These are phyloP conservation scores for Dolichopus griseipennis DNA, from an alignment of 2,888 invertebrate species.

Conservation along the genomic window DNA sequence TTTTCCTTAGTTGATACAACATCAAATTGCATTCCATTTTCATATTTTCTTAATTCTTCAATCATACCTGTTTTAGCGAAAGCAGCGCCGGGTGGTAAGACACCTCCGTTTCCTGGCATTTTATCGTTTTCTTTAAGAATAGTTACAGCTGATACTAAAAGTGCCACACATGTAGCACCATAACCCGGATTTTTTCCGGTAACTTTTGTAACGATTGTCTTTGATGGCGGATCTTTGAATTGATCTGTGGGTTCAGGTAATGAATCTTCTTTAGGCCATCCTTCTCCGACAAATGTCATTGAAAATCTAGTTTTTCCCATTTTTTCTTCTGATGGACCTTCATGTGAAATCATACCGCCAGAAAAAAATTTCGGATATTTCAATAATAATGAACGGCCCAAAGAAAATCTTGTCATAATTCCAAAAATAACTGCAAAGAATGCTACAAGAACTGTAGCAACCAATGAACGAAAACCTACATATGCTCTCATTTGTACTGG, in stretches of 20 bases:
- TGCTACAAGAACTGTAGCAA: conserved; percentile 45
- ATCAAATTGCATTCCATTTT: conserved; percentile 63
- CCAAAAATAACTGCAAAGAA: conserved; percentile 54
- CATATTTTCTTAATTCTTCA: conserved; percentile 55
- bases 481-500: conserved; percentile 76
- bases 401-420: conserved; percentile 52
- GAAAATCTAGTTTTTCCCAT: conserved; percentile 55
- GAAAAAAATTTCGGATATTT: conserved; percentile 65
- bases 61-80: conserved; percentile 74
- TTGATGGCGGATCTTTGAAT: conserved; percentile 50
- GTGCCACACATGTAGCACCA: conserved; percentile 65
- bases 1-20: conserved; percentile 37
- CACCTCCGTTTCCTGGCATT: conserved; percentile 73
- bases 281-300: conserved; percentile 64
- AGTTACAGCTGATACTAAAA: conserved; percentile 64
- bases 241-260: conserved; percentile 48
- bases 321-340: conserved; percentile 54
- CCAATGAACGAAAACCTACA: conserved; percentile 49
- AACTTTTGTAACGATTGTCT: conserved; percentile 57
- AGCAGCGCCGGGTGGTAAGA: conserved; percentile 75
- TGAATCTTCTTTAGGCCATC: conserved; percentile 61
- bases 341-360: conserved; percentile 56
- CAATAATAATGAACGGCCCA: conserved; percentile 56
- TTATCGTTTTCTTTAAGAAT: conserved; percentile 65
- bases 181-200: conserved; percentile 54